These are phyloP conservation scores for Ophioninae sp. DNA, from an alignment of 2,888 invertebrate genomes.

Conservation along the genomic window DNA sequence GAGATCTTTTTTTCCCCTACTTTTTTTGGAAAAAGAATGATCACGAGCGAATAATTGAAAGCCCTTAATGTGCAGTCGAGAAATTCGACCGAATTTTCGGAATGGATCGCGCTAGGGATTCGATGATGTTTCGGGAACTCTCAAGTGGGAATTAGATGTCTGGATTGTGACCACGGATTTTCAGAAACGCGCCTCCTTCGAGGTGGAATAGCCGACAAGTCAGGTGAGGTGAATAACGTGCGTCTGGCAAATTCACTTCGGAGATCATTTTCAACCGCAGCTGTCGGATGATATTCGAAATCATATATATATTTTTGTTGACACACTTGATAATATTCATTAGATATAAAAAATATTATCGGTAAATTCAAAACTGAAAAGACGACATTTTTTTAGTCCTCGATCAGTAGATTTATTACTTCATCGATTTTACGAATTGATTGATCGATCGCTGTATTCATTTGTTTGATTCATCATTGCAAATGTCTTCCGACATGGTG, in stretches of 20 bases:
- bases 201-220: background rate
- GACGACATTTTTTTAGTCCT: background rate
- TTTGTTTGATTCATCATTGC: background rate
- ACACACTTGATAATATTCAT: no score
- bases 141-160: background rate
- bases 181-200: background rate
- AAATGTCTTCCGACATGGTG: background rate
- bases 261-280: background rate
- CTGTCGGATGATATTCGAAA: no score
- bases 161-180: background rate
- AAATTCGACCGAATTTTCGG: background rate
- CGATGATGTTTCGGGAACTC: background rate
- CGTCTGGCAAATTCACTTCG: background rate
- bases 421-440: no score
- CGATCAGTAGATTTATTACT: no score
- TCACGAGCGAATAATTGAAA: background rate
- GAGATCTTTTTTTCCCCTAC: background rate
- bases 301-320: no score
- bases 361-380: background rate
- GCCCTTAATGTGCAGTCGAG: background rate
- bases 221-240: background rate
- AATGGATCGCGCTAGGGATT: background rate
- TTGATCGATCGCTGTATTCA: background rate
- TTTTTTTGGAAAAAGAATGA: background rate
- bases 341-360: no score